phyloP scores from a whole-genome alignment of 2,797 vertebrate species.

The Pelodytes ibericus region DNA sequence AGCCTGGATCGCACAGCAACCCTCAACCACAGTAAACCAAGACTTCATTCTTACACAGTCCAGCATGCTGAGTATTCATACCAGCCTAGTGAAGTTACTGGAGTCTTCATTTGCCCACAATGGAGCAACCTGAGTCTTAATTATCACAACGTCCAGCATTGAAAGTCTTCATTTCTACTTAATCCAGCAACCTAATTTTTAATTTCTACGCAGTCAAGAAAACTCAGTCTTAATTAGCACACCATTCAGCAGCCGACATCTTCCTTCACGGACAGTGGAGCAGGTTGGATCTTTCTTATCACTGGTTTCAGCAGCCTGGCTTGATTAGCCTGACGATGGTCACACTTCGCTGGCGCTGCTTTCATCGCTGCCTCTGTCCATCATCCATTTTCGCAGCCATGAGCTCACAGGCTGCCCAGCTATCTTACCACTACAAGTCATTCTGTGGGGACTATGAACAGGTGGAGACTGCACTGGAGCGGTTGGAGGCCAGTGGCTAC shows the following conservation, averaged over 20 bases:
- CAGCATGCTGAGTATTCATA: too few species aligned
- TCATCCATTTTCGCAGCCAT: conserved; percentile 56
- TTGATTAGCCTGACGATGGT: conserved; percentile 55
- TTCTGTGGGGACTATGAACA: conserved; percentile 60
- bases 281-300: conserved; percentile 15
- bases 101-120: background rate
- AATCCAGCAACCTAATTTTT: background rate
- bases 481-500: conserved; percentile 60
- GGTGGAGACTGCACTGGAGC: conserved; percentile 60
- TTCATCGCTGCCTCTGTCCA: conserved; percentile 53
- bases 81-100: background rate
- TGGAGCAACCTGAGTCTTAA: background rate
- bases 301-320: conserved; percentile 9
- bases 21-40: background rate
- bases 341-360: conserved; percentile 53
- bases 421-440: conserved; percentile 60
- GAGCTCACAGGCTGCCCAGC: conserved; percentile 50
- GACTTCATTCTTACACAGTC: background rate
- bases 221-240: background rate
- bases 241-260: background rate
- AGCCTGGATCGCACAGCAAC: too few species aligned
- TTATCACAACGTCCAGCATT: background rate
- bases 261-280: background rate
- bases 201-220: background rate
- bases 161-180: background rate